A percentile compares a stretch with the other conserved stretches of the same genome.
Evolutionary conservation across 30 jellyfish, hydroid and myxozoan species (phyloP).

Genomic region (Calvadosia cruxmelitensis): DNA sequence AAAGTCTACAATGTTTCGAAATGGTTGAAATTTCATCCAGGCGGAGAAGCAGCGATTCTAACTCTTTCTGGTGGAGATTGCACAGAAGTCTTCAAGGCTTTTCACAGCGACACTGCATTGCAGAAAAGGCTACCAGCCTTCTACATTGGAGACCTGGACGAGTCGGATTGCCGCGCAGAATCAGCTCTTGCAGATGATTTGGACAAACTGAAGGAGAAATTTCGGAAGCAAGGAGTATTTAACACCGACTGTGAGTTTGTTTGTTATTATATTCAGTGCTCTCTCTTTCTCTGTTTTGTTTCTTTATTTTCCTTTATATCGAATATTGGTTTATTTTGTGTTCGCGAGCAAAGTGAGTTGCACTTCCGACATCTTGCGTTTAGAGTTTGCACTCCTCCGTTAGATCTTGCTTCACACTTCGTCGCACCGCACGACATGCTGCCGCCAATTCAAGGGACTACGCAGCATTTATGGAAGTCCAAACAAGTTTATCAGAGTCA

Average conservation of each 20-base stretch:
- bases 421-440: too few species aligned
- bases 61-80: constrained; percentile 91
- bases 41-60: constrained; percentile 52
- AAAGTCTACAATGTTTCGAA: constrained; percentile 71
- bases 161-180: constrained; percentile 9
- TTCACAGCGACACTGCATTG: constrained; percentile 41
- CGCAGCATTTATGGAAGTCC: too few species aligned
- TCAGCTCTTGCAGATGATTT: constrained; percentile 56
- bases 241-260: constrained; percentile 67
- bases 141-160: constrained; percentile 41
- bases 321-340: too few species aligned
- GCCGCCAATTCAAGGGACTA: too few species aligned
- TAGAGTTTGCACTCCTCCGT: too few species aligned
- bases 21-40: constrained; percentile 82
- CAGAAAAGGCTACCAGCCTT: constrained; percentile 43
- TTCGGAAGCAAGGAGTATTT: constrained; percentile 56
- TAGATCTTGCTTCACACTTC: too few species aligned
- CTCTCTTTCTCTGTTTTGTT: constrained; percentile 1
- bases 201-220: constrained; percentile 20
- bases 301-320: not conserved
- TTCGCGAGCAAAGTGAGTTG: too few species aligned
- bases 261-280: not conserved
- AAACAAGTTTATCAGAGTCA: too few species aligned
- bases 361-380: too few species aligned
- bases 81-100: constrained; percentile 66